Base-by-base conservation (phyloP, 2,797 vertebrate genomes). In the Yasuhikotakia modesta region DNA sequence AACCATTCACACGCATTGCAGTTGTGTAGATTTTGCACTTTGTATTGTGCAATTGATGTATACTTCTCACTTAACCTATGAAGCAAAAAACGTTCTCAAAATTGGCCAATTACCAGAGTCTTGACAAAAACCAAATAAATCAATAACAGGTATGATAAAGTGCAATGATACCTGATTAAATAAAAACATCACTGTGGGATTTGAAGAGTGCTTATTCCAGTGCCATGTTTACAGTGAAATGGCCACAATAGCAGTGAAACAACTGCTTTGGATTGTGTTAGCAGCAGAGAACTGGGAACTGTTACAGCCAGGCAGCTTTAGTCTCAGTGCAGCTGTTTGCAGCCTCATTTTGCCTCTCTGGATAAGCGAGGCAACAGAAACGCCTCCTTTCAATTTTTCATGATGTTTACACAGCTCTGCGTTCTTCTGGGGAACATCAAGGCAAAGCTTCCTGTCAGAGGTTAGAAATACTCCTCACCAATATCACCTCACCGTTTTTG, bases 371-470 rank as follows among this genome's bases (percentile, higher is more conserved):
- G 89, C 87, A 85, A 85, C 85, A 85, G 87, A 90, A 88, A 91
- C 91, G 89, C 90, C 87, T 89, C 85, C 85, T 86, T 87, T 94
- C 91, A 93, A 93, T 93, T 91, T 94, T 94, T 93, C 89, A 94
- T 93, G 91, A 92, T 94, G 92, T 94, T 94, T 93, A 93, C 91
- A 89, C 90, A 89, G 83, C 88, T 93, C 88, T 89, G 90, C 91
- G 91, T 92, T 91, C 88, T 82, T 80, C 83, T 86, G 90, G 88
- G 89, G 89, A 87, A 93, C 89, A 93, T 94, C 91, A 92, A 93
- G 88, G 87, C 80, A 45, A 85, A 83, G 79, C 84, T 86, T 87
- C 89, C 87, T 91, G 88, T 87, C 81, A 46, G 80, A 89, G 82
- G 83, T 78, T 84, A 84, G 84, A 78, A 80, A 82, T 84, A 84